Base-by-base conservation (phyloP, 2,888 invertebrate species). In the Lampropteryx suffumata region DNA sequence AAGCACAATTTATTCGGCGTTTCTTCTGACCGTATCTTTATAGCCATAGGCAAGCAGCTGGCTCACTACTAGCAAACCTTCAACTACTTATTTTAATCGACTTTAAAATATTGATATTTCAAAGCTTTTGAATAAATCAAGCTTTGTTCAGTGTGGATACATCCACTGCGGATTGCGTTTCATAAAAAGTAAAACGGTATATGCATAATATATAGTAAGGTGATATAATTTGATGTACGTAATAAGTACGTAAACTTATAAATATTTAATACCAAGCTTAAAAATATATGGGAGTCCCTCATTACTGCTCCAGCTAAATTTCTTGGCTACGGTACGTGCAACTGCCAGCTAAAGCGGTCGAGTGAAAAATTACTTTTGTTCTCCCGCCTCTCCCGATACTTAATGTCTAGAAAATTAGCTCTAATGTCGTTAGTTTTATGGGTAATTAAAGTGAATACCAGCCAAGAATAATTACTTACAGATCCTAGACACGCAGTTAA, bases 311-410 rank as follows among this genome's bases (percentile, higher is more conserved):
- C 33, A 50, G 50, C 50, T 24, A 9, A 30, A 10, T 26, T 9
- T 0, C 0, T 12, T 32, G 10, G 12, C 13, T 30, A 26, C 10
- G 26, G 24, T 14, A 36, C 50, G 41, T 45, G 27, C 26, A 35
- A 36, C 30, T 37, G 26, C 40, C 34, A 14, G 30, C 34, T 33
- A 59, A 61, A 24, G 57, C 59, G 61, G 49, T 61, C 37, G 51
- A 43, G 51, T 62, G 57, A 67, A 62, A 65, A 69, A 69, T 65
- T 60, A 49, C 54, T 60, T 57, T 62, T 64, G 51, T 65, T 61
- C 30, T 13, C 11, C n/a, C n/a, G 59, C 46, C 51, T 53, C 46
- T 24, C 41, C 47, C 44, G 40, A 43, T 52, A 54, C 50, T 54
- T 53, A 57, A 58, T 55, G 55, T 55, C 41, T 55, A 52, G 54